Base-by-base conservation (phyloP, 2,888 invertebrate genomes). In the Clivina fossor region DNA sequence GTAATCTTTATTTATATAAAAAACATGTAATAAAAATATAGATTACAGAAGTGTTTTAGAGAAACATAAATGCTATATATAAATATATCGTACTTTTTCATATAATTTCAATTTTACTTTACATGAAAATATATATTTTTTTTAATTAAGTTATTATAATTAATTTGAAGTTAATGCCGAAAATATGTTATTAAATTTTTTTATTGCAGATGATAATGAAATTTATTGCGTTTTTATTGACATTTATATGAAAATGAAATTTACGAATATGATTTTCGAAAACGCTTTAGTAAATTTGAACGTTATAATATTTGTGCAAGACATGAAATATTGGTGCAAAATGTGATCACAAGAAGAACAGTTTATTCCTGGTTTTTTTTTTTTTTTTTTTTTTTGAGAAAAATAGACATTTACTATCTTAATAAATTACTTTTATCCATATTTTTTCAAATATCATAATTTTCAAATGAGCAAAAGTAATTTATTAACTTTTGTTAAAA, bases 11-110 rank as follows among this genome's bases (percentile, higher is more conserved):
- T 53, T 53, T 53, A 44, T 44, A n/a, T n/a, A n/a, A n/a, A 44
- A 53, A 53, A 43, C 43, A 43, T 53, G 53, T 53, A 53, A 28
- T 53, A 53, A 53, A 50, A 53, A 53, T 53, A 53, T 43, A 43
- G 53, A 44, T n/a, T 53, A 53, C 53, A 53, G 35, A 44, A 9
- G 44, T 44, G 43, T 30, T 35, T 35, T 8, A 53, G 44, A 37
- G 18, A 33, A 47, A 47, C 15, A 33, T 33, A 47, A n/a, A 33
- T 32, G 33, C 9, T 24, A 7, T 7, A 24, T 4, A 24, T 8
- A 24, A 7, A 24, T 24, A 7, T 32, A 13, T 47, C 33, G 22
- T 47, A 41, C 8, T 5, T 33, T 24, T 24, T 24, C 4, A 7
- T 24, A 7, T 24, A 9, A 24, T 24, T 24, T 24, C 26, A 24